Conservation (phyloP, 2,888 invertebrate species). For the Tyria jacobaeae region DNA sequence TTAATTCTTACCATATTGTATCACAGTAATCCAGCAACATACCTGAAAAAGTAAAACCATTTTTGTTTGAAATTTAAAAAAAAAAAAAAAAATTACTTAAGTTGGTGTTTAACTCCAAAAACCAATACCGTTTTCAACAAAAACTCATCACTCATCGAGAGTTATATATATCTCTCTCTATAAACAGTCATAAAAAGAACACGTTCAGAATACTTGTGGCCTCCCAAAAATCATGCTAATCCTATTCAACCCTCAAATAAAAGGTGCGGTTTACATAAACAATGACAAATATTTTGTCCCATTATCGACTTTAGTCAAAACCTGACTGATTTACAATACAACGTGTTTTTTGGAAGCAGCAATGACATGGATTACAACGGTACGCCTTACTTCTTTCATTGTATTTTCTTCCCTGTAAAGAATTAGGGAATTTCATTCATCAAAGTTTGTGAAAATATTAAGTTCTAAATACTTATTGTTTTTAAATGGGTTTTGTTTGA, state of each 20-base stretch:
- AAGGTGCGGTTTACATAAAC: conserved; percentile 44
- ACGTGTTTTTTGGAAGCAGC: conserved; percentile 51
- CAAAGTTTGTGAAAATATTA: not conserved
- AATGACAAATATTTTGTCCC: conserved; percentile 36
- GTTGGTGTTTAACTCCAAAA: not conserved
- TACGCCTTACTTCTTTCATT: conserved; percentile 19
- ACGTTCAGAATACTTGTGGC: conserved; percentile 14
- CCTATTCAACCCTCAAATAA: conserved; percentile 42
- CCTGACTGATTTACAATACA: conserved; percentile 52
- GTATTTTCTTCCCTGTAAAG: conserved; percentile 20
- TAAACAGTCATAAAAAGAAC: not conserved
- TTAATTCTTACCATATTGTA: conserved; percentile 32
- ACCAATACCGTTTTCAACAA: not conserved
- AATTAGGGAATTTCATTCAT: conserved; percentile 22
- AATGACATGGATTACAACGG: conserved; percentile 56
- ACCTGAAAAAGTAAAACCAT: conserved; percentile 42
- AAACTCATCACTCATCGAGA: too few relatives aligned
- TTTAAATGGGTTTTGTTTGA: not conserved
- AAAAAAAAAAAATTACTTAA: not conserved
- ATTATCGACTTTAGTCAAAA: conserved; percentile 30
- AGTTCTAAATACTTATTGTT: conserved; percentile 3
- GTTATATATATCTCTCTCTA: too few relatives aligned
- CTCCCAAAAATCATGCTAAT: conserved; percentile 34
- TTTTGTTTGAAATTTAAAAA: conserved; percentile 21
- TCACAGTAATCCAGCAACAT: conserved; percentile 26